phyloP scores from a whole-genome alignment of 2,797 vertebrate species.

The Micrastur ruficollis region DNA sequence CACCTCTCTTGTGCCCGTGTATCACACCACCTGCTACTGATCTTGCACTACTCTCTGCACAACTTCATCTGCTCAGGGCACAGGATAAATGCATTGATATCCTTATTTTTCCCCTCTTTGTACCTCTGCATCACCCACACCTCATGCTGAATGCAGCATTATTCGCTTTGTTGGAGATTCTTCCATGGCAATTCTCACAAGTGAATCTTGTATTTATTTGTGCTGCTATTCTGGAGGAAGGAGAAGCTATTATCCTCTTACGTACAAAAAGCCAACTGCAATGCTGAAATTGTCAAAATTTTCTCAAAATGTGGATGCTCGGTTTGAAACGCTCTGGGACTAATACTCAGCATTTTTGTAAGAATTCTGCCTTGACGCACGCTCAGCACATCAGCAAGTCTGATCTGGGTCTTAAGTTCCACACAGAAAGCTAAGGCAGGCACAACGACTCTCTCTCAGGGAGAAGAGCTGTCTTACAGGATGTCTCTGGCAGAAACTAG shows the following conservation, averaged over 20 bases:
- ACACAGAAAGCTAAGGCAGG: background rate
- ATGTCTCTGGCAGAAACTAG: background rate
- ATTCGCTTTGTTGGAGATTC: background rate
- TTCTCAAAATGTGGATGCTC: background rate
- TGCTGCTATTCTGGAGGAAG: background rate
- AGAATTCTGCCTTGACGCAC: background rate
- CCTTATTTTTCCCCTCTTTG: background rate
- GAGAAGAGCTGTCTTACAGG: background rate
- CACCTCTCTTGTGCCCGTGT: background rate
- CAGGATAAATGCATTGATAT: background rate
- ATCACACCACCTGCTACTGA: background rate
- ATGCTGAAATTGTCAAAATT: background rate
- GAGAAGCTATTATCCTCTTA: background rate
- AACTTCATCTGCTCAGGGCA: background rate
- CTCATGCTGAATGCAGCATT: background rate
- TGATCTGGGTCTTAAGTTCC: background rate
- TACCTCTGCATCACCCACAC: background rate
- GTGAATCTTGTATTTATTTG: background rate
- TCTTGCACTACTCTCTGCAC: background rate
- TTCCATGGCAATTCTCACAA: background rate
- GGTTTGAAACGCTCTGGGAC: background rate
- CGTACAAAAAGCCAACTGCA: background rate
- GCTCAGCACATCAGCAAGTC: background rate
- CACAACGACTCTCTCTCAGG: background rate
- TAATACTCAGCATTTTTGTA: background rate